Evolutionary conservation across 2,888 invertebrate species (phyloP).

Genomic region (Sipha maydis): DNA sequence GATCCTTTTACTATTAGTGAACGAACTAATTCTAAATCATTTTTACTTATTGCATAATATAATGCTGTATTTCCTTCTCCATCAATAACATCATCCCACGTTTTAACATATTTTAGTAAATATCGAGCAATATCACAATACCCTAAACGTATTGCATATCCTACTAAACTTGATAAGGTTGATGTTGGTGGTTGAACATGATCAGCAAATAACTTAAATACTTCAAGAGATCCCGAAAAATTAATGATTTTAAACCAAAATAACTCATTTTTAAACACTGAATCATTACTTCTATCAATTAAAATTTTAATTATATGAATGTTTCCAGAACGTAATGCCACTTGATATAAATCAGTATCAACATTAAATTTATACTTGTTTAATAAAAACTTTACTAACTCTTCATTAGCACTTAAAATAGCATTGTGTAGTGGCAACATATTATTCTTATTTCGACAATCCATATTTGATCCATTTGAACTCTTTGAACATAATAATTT

Average conservation of each 20-base stretch:
- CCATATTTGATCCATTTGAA: conserved; percentile 34
- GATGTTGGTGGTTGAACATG: conserved; percentile 26
- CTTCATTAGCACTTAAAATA: conserved; percentile 51
- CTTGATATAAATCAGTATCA: conserved; percentile 43
- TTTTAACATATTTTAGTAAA: conserved; percentile 33
- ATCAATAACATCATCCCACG: conserved; percentile 67
- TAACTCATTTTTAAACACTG: conserved; percentile 27
- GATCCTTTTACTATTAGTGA: conserved; percentile 70
- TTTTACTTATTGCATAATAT: conserved; percentile 80
- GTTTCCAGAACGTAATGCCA: conserved; percentile 48
- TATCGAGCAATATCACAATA: conserved; percentile 40
- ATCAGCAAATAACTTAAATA: conserved; percentile 32
- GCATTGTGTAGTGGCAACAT: conserved; percentile 56
- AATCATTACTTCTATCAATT: conserved; percentile 47
- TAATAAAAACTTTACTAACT: conserved; percentile 40
- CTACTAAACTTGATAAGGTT: conserved; percentile 30
- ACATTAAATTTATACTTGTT: conserved; percentile 31
- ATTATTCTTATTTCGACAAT: conserved; percentile 58
- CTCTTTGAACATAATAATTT: conserved; percentile 42
- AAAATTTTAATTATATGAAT: conserved; percentile 37
- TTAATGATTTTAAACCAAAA: conserved; percentile 52
- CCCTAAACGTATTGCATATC: conserved; percentile 43
- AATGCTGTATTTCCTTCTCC: conserved; percentile 76
- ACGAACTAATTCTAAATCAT: conserved; percentile 74
- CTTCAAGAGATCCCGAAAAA: conserved; percentile 49